Conservation (phyloP, 2,888 invertebrate genomes). For the Latrodectus hesperus region DNA sequence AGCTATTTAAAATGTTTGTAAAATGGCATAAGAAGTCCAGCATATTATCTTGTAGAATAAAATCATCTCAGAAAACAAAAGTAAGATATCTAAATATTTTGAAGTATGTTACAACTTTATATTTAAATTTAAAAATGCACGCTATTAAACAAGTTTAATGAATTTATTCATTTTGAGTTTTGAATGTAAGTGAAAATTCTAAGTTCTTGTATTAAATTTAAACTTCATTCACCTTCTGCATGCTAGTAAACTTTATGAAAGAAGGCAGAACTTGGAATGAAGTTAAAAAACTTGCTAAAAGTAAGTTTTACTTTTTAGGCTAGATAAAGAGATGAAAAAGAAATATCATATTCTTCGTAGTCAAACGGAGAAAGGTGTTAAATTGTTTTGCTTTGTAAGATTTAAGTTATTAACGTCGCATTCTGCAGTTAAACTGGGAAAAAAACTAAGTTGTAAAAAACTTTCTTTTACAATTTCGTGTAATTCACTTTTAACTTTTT, state of each 20-base stretch:
- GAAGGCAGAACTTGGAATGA: background rate
- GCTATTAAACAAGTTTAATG: no score
- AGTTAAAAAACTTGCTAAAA: conserved; percentile 50
- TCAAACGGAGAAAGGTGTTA: conserved; percentile 54
- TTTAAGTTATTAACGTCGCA: conserved; percentile 61
- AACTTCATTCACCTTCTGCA: background rate
- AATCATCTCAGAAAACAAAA: no score
- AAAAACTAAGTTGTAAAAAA: conserved; percentile 57
- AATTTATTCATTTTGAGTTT: no score
- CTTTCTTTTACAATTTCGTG: conserved; percentile 41
- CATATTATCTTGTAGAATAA: no score
- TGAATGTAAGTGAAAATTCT: no score
- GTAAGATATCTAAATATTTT: no score
- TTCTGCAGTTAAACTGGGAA: conserved; percentile 14
- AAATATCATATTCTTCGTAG: conserved; percentile 21
- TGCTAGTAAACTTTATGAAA: background rate
- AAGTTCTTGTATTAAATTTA: background rate
- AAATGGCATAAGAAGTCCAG: no score
- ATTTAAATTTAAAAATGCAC: no score
- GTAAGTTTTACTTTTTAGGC: conserved; percentile 29
- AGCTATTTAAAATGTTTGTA: no score
- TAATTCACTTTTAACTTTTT: conserved; percentile 9
- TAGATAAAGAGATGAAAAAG: conserved; percentile 1
- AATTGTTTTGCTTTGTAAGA: conserved; percentile 60
- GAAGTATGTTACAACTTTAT: no score